Percentiles rank a stretch among this genome's conserved stretches.
Conservation (phyloP, 2,113 vertebrate genomes). For the Corydoras maculifer region DNA sequence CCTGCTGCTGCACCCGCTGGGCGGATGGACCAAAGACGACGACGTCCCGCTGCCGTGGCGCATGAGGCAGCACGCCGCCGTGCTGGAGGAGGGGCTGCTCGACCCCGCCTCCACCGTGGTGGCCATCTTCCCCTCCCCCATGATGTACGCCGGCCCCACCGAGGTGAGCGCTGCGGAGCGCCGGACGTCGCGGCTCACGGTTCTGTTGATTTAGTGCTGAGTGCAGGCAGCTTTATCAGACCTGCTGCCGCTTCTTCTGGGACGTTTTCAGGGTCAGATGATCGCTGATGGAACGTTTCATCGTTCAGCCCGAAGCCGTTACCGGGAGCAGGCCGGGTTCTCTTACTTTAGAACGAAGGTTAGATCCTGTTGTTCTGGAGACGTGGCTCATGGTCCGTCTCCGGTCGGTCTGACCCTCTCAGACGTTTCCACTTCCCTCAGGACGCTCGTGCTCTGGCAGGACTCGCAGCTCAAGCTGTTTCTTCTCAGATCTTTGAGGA, state of each 20-base stretch:
- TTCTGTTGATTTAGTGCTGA: neutral
- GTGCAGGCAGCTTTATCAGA: slow-evolving; percentile 13
- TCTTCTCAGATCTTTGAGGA: neutral
- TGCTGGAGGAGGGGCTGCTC: slow-evolving; percentile 86
- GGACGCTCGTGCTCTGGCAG: neutral
- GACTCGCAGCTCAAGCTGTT: neutral
- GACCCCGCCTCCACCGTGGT: slow-evolving; percentile 85
- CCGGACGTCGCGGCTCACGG: neutral
- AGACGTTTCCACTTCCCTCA: neutral
- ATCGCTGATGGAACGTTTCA: slow-evolving; percentile 34
- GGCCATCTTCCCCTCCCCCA: slow-evolving; percentile 96
- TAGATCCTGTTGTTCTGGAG: slow-evolving; percentile 27
- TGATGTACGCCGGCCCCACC: slow-evolving; percentile 98
- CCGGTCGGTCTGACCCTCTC: neutral
- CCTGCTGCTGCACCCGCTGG: slow-evolving; percentile 88
- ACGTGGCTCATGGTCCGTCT: slow-evolving; percentile 20
- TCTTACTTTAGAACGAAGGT: slow-evolving; percentile 17
- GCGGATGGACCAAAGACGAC: slow-evolving; percentile 97
- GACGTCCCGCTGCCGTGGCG: slow-evolving; percentile 92
- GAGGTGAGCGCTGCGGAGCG: slow-evolving; percentile 69
- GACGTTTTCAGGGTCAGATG: neutral
- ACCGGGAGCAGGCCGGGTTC: slow-evolving; percentile 44
- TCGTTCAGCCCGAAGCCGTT: slow-evolving; percentile 41
- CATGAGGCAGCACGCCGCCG: slow-evolving; percentile 92
- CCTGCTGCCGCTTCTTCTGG: neutral